Base-by-base conservation (phyloP, 1,140 invertebrate species). In the Sitobion miscanthi region DNA sequence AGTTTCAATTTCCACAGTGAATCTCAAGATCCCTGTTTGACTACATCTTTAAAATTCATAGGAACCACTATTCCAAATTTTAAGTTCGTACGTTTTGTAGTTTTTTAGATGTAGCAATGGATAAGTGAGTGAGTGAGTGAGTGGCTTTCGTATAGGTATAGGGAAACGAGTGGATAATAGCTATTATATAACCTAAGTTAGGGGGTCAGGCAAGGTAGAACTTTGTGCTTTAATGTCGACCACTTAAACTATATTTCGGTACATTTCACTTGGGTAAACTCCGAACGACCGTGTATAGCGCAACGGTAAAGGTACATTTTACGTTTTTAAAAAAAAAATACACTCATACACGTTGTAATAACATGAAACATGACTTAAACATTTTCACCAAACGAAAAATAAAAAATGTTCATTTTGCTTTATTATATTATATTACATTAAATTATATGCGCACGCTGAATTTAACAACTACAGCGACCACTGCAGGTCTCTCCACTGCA, bases 221-320 rank as follows among this genome's bases (percentile, higher is more conserved):
- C 62, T 77, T 77, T 77, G 30, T 35, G 62, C n/a, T 77, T 77
- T 77, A 77, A 77, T 77, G 62, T 77, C 62, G n/a, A 77, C 62
- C n/a, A 77, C 62, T 77, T 77, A 77, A 77, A 77, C 62, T 77
- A 77, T 77, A 77, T 77, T 77, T 77, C n/a, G 30, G 62, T 77
- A 77, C 30, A 77, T 77, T 77, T n/a, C 62, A 77, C n/a, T 77
- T 77, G 62, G 62, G 62, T 77, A n/a, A 77, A 20, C 62, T 77
- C n/a, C 11, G 11, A 69, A 11, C 25, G 4, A 11, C 30, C 14
- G 30, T 77, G n/a, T 77, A n/a, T 21, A 21, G 21, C 52, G 14
- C 14, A 30, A 30, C 17, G 14, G n/a, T n/a, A n/a, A 77, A 77
- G 62, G 30, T 77, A 77, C n/a, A 77, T 77, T n/a, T 77, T n/a